A percentile compares a stretch with the other conserved stretches of the same genome.
Evolutionary conservation across 2,888 invertebrate genomes (phyloP).

Genomic region (Lochmaea crataegi): DNA sequence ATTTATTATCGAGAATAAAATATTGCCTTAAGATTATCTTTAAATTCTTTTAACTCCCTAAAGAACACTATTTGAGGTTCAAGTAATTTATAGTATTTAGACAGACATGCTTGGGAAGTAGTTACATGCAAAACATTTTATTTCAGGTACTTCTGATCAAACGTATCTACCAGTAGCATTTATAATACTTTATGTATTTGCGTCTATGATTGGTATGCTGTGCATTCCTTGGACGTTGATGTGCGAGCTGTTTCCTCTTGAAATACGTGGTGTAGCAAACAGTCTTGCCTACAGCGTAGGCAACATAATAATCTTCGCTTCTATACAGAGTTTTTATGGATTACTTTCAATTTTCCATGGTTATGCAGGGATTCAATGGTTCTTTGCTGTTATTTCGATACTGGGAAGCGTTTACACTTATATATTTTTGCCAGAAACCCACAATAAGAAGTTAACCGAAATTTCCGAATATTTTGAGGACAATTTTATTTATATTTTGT

Average conservation of each 20-base stretch:
- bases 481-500: slow-evolving; percentile 57
- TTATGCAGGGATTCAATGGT: slow-evolving; percentile 68
- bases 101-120: background rate
- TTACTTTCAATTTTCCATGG: slow-evolving; percentile 61
- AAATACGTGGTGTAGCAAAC: slow-evolving; percentile 72
- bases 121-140: background rate
- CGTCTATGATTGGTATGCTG: slow-evolving; percentile 71
- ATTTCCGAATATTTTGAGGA: slow-evolving; percentile 66
- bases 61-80: no score
- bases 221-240: slow-evolving; percentile 76
- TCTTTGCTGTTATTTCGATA: slow-evolving; percentile 67
- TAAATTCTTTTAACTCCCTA: no score
- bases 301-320: slow-evolving; percentile 70
- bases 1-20: no score
- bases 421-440: slow-evolving; percentile 67
- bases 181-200: slow-evolving; percentile 69
- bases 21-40: no score
- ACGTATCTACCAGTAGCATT: slow-evolving; percentile 67
- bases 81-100: no score
- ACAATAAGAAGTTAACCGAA: slow-evolving; percentile 66
- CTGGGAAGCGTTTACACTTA: slow-evolving; percentile 63
- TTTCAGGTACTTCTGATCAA: slow-evolving; percentile 55
- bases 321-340: slow-evolving; percentile 67
- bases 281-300: slow-evolving; percentile 70
- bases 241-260: slow-evolving; percentile 71